Percentiles rank a stretch among this genome's conserved stretches.
phyloP scores from a whole-genome alignment of 1,140 invertebrate genomes.

The roundworm (Caenorhabditis elegans) region DNA sequence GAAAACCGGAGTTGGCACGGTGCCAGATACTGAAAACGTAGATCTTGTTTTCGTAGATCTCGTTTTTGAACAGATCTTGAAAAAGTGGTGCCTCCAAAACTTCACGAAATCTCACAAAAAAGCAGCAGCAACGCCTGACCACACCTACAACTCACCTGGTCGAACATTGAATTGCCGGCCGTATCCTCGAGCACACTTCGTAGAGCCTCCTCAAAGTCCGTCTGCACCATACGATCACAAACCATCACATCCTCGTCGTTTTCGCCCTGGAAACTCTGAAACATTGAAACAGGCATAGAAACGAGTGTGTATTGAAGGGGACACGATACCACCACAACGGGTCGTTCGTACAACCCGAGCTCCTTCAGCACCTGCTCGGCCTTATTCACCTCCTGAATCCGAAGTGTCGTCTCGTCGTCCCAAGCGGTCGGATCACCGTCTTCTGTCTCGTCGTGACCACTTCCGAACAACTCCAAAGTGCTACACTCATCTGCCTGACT shows the following conservation, averaged over 20 bases:
- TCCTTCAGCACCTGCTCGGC: background rate
- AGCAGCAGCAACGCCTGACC: too few species aligned
- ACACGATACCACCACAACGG: background rate
- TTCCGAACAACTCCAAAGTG: background rate
- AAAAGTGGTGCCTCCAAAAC: too few species aligned
- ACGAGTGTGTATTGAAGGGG: background rate
- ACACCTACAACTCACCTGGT: too few species aligned
- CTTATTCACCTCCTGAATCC: too few species aligned
- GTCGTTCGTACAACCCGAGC: background rate
- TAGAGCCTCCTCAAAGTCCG: background rate
- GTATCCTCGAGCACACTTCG: background rate
- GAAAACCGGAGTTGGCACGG: too few species aligned
- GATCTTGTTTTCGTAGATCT: too few species aligned
- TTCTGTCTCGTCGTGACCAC: background rate
- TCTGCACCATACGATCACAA: background rate
- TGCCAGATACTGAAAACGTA: too few species aligned
- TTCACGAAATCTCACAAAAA: too few species aligned
- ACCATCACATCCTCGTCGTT: background rate
- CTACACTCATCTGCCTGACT: background rate
- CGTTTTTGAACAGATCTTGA: too few species aligned
- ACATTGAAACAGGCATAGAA: background rate
- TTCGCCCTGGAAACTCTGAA: background rate
- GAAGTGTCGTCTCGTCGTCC: background rate
- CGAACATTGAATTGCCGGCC: background rate
- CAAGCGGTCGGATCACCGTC: background rate